Percentiles rank a stretch among this genome's conserved stretches.
phyloP scores from a whole-genome alignment of 1,140 invertebrate genomes.

The Caenorhabditis tropicalis region DNA sequence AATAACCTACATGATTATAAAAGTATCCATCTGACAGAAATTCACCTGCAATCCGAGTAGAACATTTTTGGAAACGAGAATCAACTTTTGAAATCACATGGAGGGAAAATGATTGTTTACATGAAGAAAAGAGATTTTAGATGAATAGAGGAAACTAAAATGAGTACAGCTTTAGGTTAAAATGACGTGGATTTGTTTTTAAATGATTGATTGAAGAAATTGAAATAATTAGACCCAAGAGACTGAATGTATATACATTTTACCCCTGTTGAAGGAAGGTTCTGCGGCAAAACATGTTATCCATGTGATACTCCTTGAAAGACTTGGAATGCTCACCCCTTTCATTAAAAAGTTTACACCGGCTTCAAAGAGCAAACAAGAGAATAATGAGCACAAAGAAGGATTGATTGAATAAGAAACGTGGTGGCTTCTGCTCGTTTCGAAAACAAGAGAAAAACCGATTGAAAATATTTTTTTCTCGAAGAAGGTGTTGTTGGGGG shows the following conservation, averaged over 20 bases:
- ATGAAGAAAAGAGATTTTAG: constrained; percentile 19
- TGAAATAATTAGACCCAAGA: neutral
- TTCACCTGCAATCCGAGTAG: neutral
- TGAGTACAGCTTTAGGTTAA: neutral
- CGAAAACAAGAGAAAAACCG: constrained; percentile 1
- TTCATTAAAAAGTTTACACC: constrained; percentile 36
- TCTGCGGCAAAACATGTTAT: neutral
- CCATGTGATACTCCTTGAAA: neutral
- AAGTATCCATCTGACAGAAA: too few species aligned
- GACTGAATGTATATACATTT: too few species aligned
- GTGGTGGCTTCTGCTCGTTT: neutral
- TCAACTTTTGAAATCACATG: neutral
- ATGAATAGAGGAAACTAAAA: neutral
- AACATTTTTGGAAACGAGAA: neutral
- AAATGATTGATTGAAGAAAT: neutral
- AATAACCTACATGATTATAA: neutral
- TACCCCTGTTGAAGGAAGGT: neutral
- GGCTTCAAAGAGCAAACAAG: constrained; percentile 34
- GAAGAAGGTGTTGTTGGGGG: neutral
- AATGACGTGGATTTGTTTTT: neutral
- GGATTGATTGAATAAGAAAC: neutral
- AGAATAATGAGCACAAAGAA: constrained; percentile 26
- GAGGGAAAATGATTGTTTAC: constrained; percentile 7
- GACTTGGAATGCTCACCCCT: neutral
- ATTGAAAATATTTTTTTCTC: neutral